These are phyloP conservation scores for Nixonia krombeini DNA, from an alignment of 1,140 invertebrate genomes.

Conservation along the genomic window DNA sequence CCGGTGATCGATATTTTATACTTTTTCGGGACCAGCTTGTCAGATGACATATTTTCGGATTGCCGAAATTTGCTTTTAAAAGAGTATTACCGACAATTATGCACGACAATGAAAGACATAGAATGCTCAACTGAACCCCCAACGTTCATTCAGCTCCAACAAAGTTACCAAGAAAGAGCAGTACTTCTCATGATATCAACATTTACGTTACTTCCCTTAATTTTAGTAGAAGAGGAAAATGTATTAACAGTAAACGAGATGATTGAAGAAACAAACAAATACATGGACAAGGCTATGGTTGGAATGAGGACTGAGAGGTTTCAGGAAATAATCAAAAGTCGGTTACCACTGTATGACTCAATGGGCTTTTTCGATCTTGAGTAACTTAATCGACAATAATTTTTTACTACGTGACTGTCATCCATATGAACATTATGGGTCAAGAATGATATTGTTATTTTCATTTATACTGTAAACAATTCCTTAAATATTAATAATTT, in stretches of 20 bases:
- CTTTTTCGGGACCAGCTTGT: conserved; percentile 68
- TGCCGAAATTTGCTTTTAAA: conserved; percentile 58
- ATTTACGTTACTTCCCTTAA: conserved; percentile 42
- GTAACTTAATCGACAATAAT: too few species aligned
- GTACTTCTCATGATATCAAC: conserved; percentile 52
- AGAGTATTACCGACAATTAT: conserved; percentile 61
- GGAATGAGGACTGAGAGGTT: neutral
- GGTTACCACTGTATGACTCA: conserved; percentile 3
- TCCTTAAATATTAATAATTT: too few species aligned
- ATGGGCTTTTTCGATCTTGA: too few species aligned
- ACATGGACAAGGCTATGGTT: too few species aligned
- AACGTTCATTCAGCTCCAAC: conserved; percentile 59
- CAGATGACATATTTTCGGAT: conserved; percentile 34
- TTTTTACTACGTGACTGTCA: too few species aligned
- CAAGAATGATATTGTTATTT: too few species aligned
- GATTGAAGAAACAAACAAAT: neutral
- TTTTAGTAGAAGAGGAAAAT: conserved; percentile 43
- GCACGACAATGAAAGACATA: conserved; percentile 56
- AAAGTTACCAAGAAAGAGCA: conserved; percentile 49
- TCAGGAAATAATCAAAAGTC: neutral
- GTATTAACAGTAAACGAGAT: conserved; percentile 48
- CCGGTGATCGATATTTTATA: conserved; percentile 72
- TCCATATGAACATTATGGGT: too few species aligned
- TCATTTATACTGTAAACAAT: too few species aligned
- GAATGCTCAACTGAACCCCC: conserved; percentile 61